Conservation (phyloP, 2,113 vertebrate species). For the Campylomormyrus tamandua region DNA sequence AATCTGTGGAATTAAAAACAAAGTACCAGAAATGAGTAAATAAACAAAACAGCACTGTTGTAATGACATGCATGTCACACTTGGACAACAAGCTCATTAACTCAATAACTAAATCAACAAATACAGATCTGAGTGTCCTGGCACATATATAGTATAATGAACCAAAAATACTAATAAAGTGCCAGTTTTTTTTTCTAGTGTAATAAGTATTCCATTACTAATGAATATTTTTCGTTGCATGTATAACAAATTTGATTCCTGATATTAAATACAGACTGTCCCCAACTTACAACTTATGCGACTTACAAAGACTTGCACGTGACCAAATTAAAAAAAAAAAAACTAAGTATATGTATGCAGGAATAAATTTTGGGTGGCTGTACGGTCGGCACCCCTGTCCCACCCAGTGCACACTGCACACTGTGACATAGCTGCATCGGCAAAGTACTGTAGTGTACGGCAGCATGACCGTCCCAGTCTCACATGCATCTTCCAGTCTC, state of each 20-base stretch:
- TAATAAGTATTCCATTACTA: neutral
- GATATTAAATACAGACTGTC: neutral
- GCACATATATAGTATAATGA: neutral
- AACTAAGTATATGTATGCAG: neutral
- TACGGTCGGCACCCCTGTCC: neutral
- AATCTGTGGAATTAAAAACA: slow-evolving; percentile 50
- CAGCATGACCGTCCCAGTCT: neutral
- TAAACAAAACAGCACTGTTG: neutral
- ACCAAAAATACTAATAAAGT: neutral
- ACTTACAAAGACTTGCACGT: neutral
- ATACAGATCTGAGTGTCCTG: neutral
- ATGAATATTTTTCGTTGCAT: neutral
- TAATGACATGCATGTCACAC: neutral
- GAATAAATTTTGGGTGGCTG: neutral
- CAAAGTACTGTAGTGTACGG: neutral
- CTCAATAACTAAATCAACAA: neutral
- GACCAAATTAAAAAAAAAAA: neutral
- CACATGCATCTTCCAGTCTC: neutral
- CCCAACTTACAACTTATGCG: neutral
- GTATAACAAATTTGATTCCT: neutral
- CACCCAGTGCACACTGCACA: neutral
- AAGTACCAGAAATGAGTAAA: neutral
- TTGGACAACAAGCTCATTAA: too few species aligned
- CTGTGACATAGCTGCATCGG: neutral
- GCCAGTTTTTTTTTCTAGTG: neutral